These are phyloP conservation scores for Prionailurus bengalensis DNA, from an alignment of 2,113 vertebrate species.

Conservation along the genomic window DNA sequence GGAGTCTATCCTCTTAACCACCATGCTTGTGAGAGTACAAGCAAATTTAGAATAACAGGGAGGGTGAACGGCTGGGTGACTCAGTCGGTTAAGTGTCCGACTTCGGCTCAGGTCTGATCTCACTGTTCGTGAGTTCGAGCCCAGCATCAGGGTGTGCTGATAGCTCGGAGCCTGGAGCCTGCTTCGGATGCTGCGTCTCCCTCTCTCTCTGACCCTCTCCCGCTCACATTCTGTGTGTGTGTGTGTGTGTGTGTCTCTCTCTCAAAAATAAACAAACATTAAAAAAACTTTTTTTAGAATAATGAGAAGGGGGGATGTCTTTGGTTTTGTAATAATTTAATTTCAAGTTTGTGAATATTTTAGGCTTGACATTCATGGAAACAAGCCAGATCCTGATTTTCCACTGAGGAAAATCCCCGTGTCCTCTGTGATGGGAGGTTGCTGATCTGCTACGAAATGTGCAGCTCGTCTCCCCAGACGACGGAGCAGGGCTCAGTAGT, in stretches of 20 bases:
- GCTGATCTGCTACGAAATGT: background rate
- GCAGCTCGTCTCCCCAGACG: background rate
- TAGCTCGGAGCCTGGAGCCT: no score
- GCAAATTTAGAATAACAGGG: conserved; percentile 17
- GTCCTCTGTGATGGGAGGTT: background rate
- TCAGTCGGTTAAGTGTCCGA: no score
- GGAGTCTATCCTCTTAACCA: background rate
- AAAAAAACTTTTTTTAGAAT: background rate
- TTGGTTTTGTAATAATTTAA: background rate
- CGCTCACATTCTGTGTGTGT: no score
- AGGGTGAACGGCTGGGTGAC: background rate
- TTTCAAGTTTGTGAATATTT: conserved; percentile 27
- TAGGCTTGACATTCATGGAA: background rate
- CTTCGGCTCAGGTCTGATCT: no score
- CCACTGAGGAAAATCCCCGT: background rate
- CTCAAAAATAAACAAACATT: no score
- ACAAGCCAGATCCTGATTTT: background rate
- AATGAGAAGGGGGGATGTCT: background rate
- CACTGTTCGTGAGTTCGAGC: no score
- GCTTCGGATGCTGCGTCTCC: no score
- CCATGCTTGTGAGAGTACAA: background rate
- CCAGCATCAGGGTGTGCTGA: no score
- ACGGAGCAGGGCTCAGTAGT: background rate
- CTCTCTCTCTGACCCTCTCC: no score
- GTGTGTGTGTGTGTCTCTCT: no score